phyloP scores from a whole-genome alignment of 1,140 invertebrate species.

The Aphelenchoides besseyi region DNA sequence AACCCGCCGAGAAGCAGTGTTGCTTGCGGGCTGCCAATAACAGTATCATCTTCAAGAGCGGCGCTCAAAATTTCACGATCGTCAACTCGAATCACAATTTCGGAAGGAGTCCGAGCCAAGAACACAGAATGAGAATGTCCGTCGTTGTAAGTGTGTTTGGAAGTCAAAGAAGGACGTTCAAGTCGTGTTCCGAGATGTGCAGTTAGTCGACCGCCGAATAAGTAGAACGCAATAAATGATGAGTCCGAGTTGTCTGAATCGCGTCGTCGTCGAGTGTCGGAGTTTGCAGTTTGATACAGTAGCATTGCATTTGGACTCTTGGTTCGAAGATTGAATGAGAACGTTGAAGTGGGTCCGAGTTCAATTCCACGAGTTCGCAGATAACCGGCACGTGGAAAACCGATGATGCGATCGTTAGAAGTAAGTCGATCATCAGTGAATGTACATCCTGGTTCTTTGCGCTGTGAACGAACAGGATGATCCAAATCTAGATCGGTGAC shows the following conservation, averaged over 20 bases:
- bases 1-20: slow-evolving; percentile 42
- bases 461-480: slow-evolving; percentile 53
- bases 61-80: slow-evolving; percentile 52
- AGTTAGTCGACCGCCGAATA: slow-evolving; percentile 52
- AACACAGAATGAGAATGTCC: slow-evolving; percentile 58
- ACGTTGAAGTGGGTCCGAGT: slow-evolving; percentile 8
- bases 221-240: slow-evolving; percentile 57
- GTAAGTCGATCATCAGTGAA: slow-evolving; percentile 46
- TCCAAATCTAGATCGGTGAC: slow-evolving; percentile 58
- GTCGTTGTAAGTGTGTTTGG: slow-evolving; percentile 52
- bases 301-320: slow-evolving; percentile 54
- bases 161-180: slow-evolving; percentile 51
- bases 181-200: slow-evolving; percentile 53
- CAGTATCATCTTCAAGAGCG: slow-evolving; percentile 44
- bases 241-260: slow-evolving; percentile 18
- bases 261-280: slow-evolving; percentile 2
- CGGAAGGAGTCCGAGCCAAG: slow-evolving; percentile 44
- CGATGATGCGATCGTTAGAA: slow-evolving; percentile 48
- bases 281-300: slow-evolving; percentile 52
- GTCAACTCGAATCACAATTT: slow-evolving; percentile 52
- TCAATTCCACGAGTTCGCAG: slow-evolving; percentile 35
- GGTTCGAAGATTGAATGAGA: slow-evolving; percentile 59
- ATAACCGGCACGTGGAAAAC: slow-evolving; percentile 52
- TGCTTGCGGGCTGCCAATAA: slow-evolving; percentile 39
- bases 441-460: slow-evolving; percentile 50